Base-by-base conservation (phyloP, 2,797 vertebrate genomes). In the Acanthiza pusilla region DNA sequence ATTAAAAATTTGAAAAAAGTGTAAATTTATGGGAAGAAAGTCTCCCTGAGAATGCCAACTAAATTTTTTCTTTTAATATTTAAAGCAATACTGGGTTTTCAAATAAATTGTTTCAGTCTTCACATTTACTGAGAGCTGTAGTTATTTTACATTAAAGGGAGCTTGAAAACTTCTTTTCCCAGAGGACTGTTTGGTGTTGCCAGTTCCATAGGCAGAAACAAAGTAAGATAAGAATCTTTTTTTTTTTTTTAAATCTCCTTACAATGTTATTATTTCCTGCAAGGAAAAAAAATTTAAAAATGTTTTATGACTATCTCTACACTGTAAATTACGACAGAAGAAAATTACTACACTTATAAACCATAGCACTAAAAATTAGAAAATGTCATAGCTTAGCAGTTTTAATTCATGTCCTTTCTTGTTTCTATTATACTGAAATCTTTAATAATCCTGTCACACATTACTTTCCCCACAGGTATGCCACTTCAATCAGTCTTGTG, bases 311-410 rank as follows among this genome's bases (percentile, higher is more conserved):
- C 11, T 76, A 20, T 17, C 7, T 75, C 47, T 72, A 34, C 19
- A 25, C 9, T 38, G 29, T 34, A 84, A 83, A 10, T 80, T 88
- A 89, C 2, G 9, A 87, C 19, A 89, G 10, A 84, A 79, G 18
- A 85, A 81, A 40, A 60, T 82, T 50, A 81, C 48, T 66, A 81
- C 23, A 80, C 42, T 78, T 90, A 34, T 6, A 80, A 95, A 89
- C 22, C 21, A 48, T 0, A 63, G 36, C 38, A 85, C 30, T 48
- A 32, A 80, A 85, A 73, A 75, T 85, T 38, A 79, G 30, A 62
- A 93, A 72, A 78, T 48, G 26, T 51, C 38, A 68, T 47, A 32
- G 4, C 76, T 85, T 73, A 85, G 40, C 34, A 77, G 17, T 27
- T 78, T 82, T 66, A 73, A 91, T 73, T 91, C 1, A 70, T 65